Evolutionary conservation across 2,113 vertebrate species (phyloP).

Genomic region (Zosterops lateralis): DNA sequence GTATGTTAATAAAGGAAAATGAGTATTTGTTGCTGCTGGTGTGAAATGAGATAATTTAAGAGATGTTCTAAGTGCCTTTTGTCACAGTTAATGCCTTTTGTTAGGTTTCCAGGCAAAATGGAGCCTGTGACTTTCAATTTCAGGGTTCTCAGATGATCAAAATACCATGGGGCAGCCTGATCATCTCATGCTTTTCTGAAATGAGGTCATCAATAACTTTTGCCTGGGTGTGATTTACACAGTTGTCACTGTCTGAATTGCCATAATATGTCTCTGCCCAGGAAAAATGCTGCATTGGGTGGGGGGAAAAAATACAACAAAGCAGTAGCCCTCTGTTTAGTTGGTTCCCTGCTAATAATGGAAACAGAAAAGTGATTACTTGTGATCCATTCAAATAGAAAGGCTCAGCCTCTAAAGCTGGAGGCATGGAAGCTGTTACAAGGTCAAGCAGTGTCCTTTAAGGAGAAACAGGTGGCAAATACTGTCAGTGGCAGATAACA

Average conservation of each 20-base stretch:
- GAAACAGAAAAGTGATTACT: conserved; percentile 51
- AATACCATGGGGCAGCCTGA: conserved; percentile 41
- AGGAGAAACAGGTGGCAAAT: conserved; percentile 8
- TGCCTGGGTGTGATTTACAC: conserved; percentile 50
- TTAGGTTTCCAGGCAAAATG: conserved; percentile 30
- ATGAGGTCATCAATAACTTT: conserved; percentile 59
- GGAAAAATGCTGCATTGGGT: conserved; percentile 43
- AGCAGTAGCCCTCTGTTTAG: conserved; percentile 3
- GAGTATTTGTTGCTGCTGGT: conserved; percentile 48
- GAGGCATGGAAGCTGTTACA: conserved; percentile 29
- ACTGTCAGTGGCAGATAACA: background rate
- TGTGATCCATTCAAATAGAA: conserved; percentile 34
- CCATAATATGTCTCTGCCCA: conserved; percentile 47
- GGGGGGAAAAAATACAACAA: background rate
- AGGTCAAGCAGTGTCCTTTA: conserved; percentile 59
- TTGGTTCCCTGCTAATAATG: conserved; percentile 32
- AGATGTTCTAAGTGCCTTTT: conserved; percentile 52
- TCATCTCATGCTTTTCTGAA: conserved; percentile 47
- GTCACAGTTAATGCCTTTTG: conserved; percentile 41
- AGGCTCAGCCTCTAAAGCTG: conserved; percentile 30
- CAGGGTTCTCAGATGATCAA: conserved; percentile 51
- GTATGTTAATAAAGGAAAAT: conserved; percentile 57
- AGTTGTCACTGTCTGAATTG: conserved; percentile 59
- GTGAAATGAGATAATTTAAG: conserved; percentile 59
- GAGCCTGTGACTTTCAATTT: conserved; percentile 49